Evolutionary conservation across 2,888 invertebrate species (phyloP), one percentile per base, ranked within the genome.

Genomic region (Yponomeuta plumbellus): DNA sequence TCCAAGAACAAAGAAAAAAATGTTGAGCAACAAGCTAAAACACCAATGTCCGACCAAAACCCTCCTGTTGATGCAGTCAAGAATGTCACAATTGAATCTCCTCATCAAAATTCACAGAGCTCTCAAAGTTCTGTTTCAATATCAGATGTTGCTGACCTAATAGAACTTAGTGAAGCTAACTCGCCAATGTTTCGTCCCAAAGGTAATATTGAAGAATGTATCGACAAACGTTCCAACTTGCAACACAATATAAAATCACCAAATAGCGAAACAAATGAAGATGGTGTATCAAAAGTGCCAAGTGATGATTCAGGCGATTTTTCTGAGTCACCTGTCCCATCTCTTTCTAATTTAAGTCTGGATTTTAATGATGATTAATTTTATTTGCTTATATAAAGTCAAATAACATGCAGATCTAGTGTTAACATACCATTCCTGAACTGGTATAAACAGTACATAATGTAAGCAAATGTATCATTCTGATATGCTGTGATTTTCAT

Each of bases 121-220:
- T 84, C 87, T 26, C 81, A 78, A 63, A 89, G 88, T 70, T 90
- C 91, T 5, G 75, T 89, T 21, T 91, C 91, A 23, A 74, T 88
- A 74, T 90, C 90, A 21, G 90, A 91, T 78, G 87, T 90, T 65
- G 86, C 86, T 40, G 90, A 91, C 74, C 78, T 91, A 66, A 80
- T 91, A 64, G 72, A 72, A 44, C 64, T 71, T 26, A 89, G 87
- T 83, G 88, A 88, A 65, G 85, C 80, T 70, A 86, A 81, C 73
- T 75, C 74, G 44, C 76, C 80, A 11, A 64, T 34, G 34, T 20
- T 17, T 52, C 1, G 44, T 17, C 44, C 44, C 44, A 52, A 52
- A 17, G 44, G 17, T 22, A 58, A 11, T 11, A 22, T 3, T 20
- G 22, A 11, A 22, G 22, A 21, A 11, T 11, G 11, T 8, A 10